Evolutionary conservation across 2,113 vertebrate genomes (phyloP), one percentile per base, ranked within the genome.

Genomic region (Nothobranchius kuhntae): DNA sequence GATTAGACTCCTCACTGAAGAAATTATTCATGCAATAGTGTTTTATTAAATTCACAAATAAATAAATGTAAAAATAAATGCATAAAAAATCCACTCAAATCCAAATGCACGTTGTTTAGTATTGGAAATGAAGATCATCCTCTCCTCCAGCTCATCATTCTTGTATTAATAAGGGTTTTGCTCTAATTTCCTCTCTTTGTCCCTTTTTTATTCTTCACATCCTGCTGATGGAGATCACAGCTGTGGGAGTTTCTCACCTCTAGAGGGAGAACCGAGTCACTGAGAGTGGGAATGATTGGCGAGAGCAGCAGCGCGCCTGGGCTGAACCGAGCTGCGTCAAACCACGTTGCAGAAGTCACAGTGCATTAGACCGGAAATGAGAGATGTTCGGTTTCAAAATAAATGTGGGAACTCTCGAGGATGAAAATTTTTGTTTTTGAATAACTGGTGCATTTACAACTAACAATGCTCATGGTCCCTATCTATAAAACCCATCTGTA

Each of bases 181-280:
- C 42, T 57, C 6, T 12, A 14, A 17, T 10, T 9, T 4, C 36
- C 30, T 48, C 50, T 54, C 0, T 54, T 40, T 53, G 14, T 53
- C 47, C 26, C 12, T 55, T 45, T 8, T 50, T 42, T 2, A 50
- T 35, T 40, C 36, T 50, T 13, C 51, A 4, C 9, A 14, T n/a
- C n/a, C n/a, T 17, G 52, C 12, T 1, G 48, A 24, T 56, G 63
- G 48, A 57, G 74, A 13, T 47, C 62, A 30, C 52, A 64, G 61
- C 59, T 68, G 52, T 30, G 60, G 65, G 38, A 44, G 60, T 68
- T 72, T 71, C 36, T 85, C 76, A 64, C 91, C 91, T 63, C 86
- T 87, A 91, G 91, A 80, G 90, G 90, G 90, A 79, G 91, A 82
- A 46, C 83, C 77, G 79, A 81, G 75, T 82, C 63, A 61, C 77